These are phyloP conservation scores for Notothenia rossii DNA, from an alignment of 2,113 vertebrate species.

Conservation along the genomic window DNA sequence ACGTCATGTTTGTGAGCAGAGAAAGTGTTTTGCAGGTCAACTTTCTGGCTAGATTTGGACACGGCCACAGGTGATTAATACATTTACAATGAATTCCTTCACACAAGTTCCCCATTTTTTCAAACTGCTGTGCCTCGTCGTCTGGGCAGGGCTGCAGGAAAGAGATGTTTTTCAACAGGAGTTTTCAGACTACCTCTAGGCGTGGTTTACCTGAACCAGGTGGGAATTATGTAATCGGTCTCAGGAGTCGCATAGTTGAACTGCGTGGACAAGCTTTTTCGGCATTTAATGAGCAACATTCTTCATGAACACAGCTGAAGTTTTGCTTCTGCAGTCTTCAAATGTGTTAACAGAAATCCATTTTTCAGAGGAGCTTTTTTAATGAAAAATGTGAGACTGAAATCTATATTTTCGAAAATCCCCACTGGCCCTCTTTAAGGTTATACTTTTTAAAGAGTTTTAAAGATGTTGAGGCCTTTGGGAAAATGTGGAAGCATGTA, in stretches of 20 bases:
- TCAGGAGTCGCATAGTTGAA: not conserved
- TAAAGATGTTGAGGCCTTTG: too few species aligned
- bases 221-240: not conserved
- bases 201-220: not conserved
- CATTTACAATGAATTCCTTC: too few species aligned
- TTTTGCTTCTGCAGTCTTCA: not conserved
- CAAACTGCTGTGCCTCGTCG: not conserved
- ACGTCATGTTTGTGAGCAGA: too few species aligned
- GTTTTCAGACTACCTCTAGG: not conserved
- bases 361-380: not conserved
- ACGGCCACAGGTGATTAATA: too few species aligned
- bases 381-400: not conserved
- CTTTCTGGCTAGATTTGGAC: too few species aligned
- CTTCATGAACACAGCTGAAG: not conserved
- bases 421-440: too few species aligned
- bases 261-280: slow-evolving; percentile 4
- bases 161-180: not conserved
- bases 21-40: too few species aligned
- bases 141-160: not conserved
- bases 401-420: too few species aligned
- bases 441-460: too few species aligned
- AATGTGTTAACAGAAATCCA: not conserved
- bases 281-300: not conserved
- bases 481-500: too few species aligned
- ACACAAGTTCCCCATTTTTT: too few species aligned